Percentiles rank a stretch among this genome's conserved stretches.
Conservation (phyloP, 2,113 vertebrate species). For the Erythrolamprus reginae region DNA sequence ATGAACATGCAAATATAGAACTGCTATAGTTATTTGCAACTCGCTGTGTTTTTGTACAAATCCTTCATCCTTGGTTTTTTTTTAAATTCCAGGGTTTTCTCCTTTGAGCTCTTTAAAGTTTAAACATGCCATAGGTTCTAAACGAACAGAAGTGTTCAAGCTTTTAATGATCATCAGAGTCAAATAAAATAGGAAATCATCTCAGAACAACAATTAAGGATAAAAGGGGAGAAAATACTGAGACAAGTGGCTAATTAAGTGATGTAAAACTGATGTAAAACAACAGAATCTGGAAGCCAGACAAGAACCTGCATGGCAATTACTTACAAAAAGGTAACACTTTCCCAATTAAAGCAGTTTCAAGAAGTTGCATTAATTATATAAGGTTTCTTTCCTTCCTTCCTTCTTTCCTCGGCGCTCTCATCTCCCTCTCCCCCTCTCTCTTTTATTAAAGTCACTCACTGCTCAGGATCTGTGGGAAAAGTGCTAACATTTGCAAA, state of each 20-base stretch:
- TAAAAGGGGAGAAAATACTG: slow-evolving; percentile 44
- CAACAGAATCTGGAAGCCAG: slow-evolving; percentile 36
- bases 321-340: slow-evolving; percentile 56
- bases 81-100: slow-evolving; percentile 24
- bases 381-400: slow-evolving; percentile 37
- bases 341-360: slow-evolving; percentile 61
- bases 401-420: neutral
- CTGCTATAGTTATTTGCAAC: neutral
- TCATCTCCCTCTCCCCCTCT: slow-evolving; percentile 2
- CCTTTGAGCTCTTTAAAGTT: slow-evolving; percentile 31
- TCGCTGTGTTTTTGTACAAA: neutral
- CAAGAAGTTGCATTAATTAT: slow-evolving; percentile 61
- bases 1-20: neutral
- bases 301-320: slow-evolving; percentile 52
- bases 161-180: slow-evolving; percentile 50
- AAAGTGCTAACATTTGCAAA: slow-evolving; percentile 75
- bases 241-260: slow-evolving; percentile 61
- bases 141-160: slow-evolving; percentile 45
- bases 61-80: slow-evolving; percentile 8
- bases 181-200: slow-evolving; percentile 51
- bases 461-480: slow-evolving; percentile 64
- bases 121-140: slow-evolving; percentile 28
- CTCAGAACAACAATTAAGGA: slow-evolving; percentile 36
- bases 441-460: slow-evolving; percentile 65
- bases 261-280: slow-evolving; percentile 44